Conservation (phyloP, 2,113 vertebrate species). For the Canis aureus region DNA sequence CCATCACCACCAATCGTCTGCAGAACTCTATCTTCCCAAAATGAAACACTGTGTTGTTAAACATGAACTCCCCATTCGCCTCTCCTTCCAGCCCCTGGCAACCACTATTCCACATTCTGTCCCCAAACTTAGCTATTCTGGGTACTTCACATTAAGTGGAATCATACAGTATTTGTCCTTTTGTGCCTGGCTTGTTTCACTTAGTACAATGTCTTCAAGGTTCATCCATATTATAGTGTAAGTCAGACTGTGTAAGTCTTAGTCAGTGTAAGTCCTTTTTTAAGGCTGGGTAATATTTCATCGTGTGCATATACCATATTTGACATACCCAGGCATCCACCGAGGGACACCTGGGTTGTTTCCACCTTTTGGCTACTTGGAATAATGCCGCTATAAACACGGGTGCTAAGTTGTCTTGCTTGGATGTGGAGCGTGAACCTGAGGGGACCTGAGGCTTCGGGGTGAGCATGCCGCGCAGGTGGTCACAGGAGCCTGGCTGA, state of each 20-base stretch:
- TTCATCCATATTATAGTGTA: not conserved
- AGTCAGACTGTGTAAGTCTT: not conserved
- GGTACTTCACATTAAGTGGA: no score
- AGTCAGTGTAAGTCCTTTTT: not conserved
- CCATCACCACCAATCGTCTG: not conserved
- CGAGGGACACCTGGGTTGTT: not conserved
- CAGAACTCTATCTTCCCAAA: not conserved
- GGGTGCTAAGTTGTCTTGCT: not conserved
- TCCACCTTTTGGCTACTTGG: not conserved
- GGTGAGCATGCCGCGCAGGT: not conserved
- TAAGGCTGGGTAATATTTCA: no score
- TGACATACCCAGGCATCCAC: not conserved
- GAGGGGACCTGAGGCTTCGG: not conserved
- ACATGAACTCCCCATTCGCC: not conserved
- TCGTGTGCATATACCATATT: not conserved
- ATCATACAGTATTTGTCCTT: not conserved
- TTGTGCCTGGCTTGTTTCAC: not conserved
- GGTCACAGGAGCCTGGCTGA: not conserved
- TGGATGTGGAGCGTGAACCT: rapidly evolving
- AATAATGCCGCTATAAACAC: not conserved
- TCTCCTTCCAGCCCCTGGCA: not conserved
- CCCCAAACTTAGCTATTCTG: not conserved
- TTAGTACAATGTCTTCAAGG: not conserved
- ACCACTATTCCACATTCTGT: not conserved
- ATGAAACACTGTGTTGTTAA: not conserved